Conservation (phyloP, 2,113 vertebrate species). For the Rhombomys opimus region DNA sequence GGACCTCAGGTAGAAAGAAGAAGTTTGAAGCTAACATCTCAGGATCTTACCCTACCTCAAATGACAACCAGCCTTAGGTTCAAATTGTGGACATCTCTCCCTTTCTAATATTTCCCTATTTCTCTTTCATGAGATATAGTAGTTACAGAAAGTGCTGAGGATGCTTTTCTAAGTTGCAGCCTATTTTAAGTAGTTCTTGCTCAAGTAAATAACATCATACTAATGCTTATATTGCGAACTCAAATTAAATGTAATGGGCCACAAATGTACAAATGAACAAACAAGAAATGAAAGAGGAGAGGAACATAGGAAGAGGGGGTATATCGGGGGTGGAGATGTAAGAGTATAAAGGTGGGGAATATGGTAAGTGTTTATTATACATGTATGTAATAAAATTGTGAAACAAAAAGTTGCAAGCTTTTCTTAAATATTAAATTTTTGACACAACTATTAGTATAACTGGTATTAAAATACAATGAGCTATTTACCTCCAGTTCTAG, state of each 20-base stretch:
- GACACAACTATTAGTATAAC: background rate
- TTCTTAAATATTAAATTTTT: background rate
- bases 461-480: background rate
- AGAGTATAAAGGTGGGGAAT: background rate
- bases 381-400: background rate
- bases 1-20: background rate
- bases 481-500: background rate
- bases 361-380: background rate
- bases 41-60: background rate
- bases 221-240: no score
- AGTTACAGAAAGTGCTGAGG: no score
- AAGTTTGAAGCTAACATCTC: background rate
- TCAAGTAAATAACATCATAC: background rate
- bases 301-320: no score
- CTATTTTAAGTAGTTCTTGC: background rate
- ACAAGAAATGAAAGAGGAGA: background rate
- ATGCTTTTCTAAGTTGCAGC: background rate
- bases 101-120: background rate
- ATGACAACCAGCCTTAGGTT: background rate
- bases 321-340: fast-evolving
- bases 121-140: no score
- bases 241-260: no score
- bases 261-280: background rate
- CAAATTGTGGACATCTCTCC: no score
- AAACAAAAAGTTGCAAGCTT: background rate